phyloP scores from a whole-genome alignment of 1,140 invertebrate species.

The Pogonomyrmex barbatus region DNA sequence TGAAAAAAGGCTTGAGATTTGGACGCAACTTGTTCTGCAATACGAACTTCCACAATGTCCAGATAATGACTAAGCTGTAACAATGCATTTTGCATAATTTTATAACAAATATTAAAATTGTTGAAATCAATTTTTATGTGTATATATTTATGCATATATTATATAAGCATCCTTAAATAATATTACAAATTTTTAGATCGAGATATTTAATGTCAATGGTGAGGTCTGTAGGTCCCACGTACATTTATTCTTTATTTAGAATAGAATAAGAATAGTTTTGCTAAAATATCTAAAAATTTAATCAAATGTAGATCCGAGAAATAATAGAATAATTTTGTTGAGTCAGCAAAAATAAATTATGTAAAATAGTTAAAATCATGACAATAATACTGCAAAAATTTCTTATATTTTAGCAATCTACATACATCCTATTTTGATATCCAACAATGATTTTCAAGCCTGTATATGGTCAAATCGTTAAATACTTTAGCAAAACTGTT shows the following conservation, averaged over 20 bases:
- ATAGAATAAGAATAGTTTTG: too few species aligned
- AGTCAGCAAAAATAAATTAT: too few species aligned
- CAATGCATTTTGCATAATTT: conserved; percentile 56
- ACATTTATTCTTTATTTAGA: neutral
- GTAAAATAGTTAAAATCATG: too few species aligned
- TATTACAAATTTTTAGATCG: neutral
- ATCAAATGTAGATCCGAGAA: too few species aligned
- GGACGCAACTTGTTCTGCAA: conserved; percentile 97
- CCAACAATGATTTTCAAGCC: too few species aligned
- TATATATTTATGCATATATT: neutral
- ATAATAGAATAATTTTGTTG: too few species aligned
- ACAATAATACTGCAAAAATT: too few species aligned
- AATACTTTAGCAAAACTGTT: too few species aligned
- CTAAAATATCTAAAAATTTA: too few species aligned
- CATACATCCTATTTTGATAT: too few species aligned
- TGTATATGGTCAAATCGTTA: too few species aligned
- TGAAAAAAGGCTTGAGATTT: conserved; percentile 98
- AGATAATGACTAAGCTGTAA: conserved; percentile 95
- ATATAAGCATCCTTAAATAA: neutral
- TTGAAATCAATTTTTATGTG: neutral
- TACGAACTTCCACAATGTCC: conserved; percentile 97
- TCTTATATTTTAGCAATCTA: too few species aligned
- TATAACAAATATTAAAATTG: neutral
- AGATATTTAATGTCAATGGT: conserved; percentile 1
- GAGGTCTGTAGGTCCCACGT: neutral